Evolutionary conservation across 1,140 invertebrate genomes (phyloP).

Genomic region (Drosophila carrolli): DNA sequence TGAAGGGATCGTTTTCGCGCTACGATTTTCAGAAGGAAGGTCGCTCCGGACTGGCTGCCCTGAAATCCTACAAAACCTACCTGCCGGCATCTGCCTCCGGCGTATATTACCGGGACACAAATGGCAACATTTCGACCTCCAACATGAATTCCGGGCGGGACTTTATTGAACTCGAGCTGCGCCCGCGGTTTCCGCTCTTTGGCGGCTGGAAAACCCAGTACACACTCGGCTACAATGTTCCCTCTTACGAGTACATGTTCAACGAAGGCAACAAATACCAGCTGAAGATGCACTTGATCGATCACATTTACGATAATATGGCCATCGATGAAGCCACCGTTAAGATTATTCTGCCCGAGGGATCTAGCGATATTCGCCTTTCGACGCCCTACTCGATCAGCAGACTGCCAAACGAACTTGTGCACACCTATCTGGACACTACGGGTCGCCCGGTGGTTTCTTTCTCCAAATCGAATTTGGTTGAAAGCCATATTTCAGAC

Average conservation of each 20-base stretch:
- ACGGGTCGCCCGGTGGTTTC: slow-evolving; percentile 95
- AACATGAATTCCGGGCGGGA: slow-evolving; percentile 94
- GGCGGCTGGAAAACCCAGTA: slow-evolving; percentile 99
- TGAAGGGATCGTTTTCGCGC: slow-evolving; percentile 97
- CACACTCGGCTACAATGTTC: slow-evolving; percentile 98
- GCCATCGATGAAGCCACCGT: slow-evolving; percentile 95
- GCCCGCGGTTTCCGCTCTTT: slow-evolving; percentile 98
- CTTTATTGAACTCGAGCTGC: slow-evolving; percentile 96
- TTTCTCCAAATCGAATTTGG: slow-evolving; percentile 94
- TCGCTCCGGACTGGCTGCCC: slow-evolving; percentile 92
- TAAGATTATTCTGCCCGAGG: slow-evolving; percentile 98
- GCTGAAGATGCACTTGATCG: slow-evolving; percentile 96
- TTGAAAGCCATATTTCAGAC: slow-evolving; percentile 98
- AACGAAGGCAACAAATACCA: slow-evolving; percentile 92
- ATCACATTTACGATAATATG: slow-evolving; percentile 99
- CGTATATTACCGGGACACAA: slow-evolving; percentile 98
- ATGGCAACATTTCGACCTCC: slow-evolving; percentile 99
- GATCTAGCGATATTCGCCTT: slow-evolving; percentile 92
- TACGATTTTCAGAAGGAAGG: slow-evolving; percentile 98
- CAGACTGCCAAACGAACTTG: slow-evolving; percentile 90
- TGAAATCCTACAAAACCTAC: slow-evolving; percentile 96
- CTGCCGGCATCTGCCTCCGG: slow-evolving; percentile 94
- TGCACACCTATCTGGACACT: slow-evolving; percentile 98
- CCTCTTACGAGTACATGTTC: slow-evolving; percentile 97
- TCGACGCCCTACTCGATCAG: slow-evolving; percentile 93